phyloP scores from a whole-genome alignment of 1,140 invertebrate genomes.

The Drosophila simulans region DNA sequence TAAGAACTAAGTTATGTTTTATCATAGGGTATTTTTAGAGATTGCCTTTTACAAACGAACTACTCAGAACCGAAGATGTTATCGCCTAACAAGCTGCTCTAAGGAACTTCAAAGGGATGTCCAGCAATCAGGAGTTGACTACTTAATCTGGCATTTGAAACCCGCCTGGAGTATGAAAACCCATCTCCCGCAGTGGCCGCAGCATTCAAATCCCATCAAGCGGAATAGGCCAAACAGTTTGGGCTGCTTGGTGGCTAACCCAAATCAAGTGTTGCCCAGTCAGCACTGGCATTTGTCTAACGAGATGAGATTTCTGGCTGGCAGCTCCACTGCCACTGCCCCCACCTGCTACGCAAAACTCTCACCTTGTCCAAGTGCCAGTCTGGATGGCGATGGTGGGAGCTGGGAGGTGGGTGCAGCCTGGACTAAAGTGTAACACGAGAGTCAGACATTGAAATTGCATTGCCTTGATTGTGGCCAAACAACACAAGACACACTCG shows the following conservation, averaged over 20 bases:
- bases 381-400: neutral
- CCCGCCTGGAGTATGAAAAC: slow-evolving; percentile 9
- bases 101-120: slow-evolving; percentile 19
- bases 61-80: neutral
- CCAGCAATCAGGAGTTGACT: slow-evolving; percentile 24
- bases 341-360: slow-evolving; percentile 5
- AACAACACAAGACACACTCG: slow-evolving; percentile 61
- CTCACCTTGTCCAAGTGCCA: slow-evolving; percentile 31
- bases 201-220: slow-evolving; percentile 38
- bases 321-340: neutral
- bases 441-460: slow-evolving; percentile 81
- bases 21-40: neutral
- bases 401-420: slow-evolving; percentile 18
- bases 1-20: too few species aligned
- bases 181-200: slow-evolving; percentile 6
- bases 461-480: slow-evolving; percentile 75
- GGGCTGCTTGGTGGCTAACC: slow-evolving; percentile 26
- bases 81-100: neutral
- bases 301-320: slow-evolving; percentile 49
- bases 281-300: slow-evolving; percentile 55
- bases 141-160: slow-evolving; percentile 29
- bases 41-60: neutral
- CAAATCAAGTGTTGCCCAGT: slow-evolving; percentile 57
- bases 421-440: slow-evolving; percentile 57
- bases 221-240: slow-evolving; percentile 31